Evolutionary conservation across 2,888 invertebrate genomes (phyloP), one percentile per base, ranked within the genome.

Genomic region (Dynastes grantii): DNA sequence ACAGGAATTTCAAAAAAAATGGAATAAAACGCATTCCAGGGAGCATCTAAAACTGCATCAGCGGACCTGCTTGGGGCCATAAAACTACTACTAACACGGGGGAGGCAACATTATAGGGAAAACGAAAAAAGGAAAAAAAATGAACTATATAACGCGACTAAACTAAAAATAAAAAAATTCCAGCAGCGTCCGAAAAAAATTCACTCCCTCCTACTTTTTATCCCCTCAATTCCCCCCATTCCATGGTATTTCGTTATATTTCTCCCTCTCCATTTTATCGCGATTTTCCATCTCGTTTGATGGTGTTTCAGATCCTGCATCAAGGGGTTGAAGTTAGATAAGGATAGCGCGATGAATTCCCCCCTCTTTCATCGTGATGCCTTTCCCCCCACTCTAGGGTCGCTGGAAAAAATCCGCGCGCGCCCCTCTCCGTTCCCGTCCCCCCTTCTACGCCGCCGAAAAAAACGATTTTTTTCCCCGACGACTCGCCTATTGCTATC

Each of bases 391-490:
- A 45, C 45, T 22, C 32, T 13, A 53, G 51, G 65, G 64, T 49
- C 63, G 64, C 37, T 49, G 45, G 55, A 61, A 77, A 64, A 63
- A 68, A 65, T 76, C 71, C 70, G 55, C 73, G 61, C 22, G 63
- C 63, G 8, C 63, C 55, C 55, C 22, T 16, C 55, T n/a, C 55
- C 16, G n/a, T 22, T 8, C 22, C 16, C 55, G 8, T 1, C 55
- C 1, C 55, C 4, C 55, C 55, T 22, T 5, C 53, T 5, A 5
- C 13, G 32, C 55, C 70, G 40, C 76, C 22, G 32, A 53, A 76
- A 76, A 76, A 76, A 67, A 51, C 76, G 53, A 53, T 75, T 75
- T 75, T 75, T 61, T 75, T 61, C 49, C 37, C 27, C 22, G n/a
- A 53, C 55, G n/a, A 22, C 63, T 63, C 63, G 29, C 63, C 63